These are phyloP conservation scores for Eurystomus glaucurus DNA, from an alignment of 2,797 vertebrate species.

Conservation along the genomic window DNA sequence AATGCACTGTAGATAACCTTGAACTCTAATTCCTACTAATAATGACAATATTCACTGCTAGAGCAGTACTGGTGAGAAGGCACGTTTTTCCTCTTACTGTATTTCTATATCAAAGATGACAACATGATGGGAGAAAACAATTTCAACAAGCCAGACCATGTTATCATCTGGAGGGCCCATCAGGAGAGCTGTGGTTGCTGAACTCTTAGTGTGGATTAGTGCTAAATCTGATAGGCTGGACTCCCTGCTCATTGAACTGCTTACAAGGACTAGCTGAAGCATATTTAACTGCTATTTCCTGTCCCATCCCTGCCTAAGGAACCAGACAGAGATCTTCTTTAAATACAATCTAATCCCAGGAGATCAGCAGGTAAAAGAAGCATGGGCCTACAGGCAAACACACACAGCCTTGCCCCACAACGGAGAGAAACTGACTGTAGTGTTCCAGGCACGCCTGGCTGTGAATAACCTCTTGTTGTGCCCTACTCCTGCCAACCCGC, in stretches of 20 bases:
- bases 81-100: background rate
- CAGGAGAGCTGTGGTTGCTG: background rate
- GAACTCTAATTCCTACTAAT: background rate
- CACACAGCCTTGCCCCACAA: background rate
- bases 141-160: background rate
- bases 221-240: background rate
- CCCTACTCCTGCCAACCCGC: background rate
- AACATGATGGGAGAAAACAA: background rate
- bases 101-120: background rate
- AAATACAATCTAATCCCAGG: conserved; percentile 45
- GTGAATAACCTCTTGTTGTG: background rate
- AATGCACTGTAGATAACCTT: background rate
- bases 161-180: background rate
- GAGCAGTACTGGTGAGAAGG: background rate
- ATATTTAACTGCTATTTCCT: conserved; percentile 32
- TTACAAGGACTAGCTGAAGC: conserved; percentile 1
- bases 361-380: background rate
- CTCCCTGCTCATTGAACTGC: background rate
- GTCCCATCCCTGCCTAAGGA: background rate
- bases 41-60: background rate
- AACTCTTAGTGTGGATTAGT: background rate
- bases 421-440: background rate
- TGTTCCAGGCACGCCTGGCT: background rate
- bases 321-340: background rate
- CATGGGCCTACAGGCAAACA: background rate